A percentile compares a stretch with the other conserved stretches of the same genome.
Conservation (phyloP, 1,140 invertebrate genomes). For the Drosophila kanapiae region DNA sequence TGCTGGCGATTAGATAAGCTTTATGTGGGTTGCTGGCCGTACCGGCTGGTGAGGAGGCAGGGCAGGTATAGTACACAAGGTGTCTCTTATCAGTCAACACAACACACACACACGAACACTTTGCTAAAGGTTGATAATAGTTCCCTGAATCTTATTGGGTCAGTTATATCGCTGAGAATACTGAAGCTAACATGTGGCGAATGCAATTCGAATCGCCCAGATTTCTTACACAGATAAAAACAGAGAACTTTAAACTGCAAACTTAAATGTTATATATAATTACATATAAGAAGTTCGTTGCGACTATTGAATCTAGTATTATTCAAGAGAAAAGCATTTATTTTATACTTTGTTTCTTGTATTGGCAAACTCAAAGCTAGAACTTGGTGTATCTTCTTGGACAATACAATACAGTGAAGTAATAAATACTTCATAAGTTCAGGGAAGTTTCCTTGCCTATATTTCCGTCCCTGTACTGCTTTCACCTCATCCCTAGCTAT, state of each 20-base stretch:
- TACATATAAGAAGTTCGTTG: neutral
- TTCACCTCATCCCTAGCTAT: neutral
- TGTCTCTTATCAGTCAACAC: conserved; percentile 50
- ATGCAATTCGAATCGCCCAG: conserved; percentile 48
- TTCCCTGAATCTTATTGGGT: conserved; percentile 36
- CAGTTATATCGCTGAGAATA: conserved; percentile 7
- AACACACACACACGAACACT: conserved; percentile 4
- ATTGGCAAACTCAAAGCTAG: too few relatives aligned
- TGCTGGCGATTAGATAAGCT: conserved; percentile 69
- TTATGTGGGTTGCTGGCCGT: conserved; percentile 22
- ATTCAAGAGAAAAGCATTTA: neutral
- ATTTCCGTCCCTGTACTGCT: neutral
- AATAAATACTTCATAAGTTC: neutral
- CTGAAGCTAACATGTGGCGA: conserved; percentile 32
- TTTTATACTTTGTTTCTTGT: too few relatives aligned
- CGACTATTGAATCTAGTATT: neutral
- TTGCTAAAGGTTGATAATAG: conserved; percentile 39
- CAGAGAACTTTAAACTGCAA: neutral
- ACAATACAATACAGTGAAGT: neutral
- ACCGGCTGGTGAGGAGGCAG: neutral
- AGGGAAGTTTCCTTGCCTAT: neutral
- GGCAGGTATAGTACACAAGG: conserved; percentile 1
- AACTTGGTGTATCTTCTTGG: too few relatives aligned
- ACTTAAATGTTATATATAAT: neutral
- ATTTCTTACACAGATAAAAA: neutral